phyloP scores from a whole-genome alignment of 2,888 invertebrate species.

The Idaea straminata region DNA sequence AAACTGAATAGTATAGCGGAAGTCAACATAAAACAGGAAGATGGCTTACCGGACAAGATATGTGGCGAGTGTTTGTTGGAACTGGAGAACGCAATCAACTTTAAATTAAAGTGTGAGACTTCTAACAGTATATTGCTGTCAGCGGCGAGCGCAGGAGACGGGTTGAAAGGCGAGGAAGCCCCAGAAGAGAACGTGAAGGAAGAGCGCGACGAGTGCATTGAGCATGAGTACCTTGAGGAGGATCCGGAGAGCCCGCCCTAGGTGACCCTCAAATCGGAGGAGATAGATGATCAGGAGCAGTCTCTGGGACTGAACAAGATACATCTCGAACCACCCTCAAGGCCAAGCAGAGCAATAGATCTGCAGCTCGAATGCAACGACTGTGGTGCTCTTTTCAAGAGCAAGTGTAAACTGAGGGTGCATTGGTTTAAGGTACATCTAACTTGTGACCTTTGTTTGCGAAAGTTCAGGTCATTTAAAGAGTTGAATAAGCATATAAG shows the following conservation, averaged over 20 bases:
- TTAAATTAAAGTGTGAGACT: slow-evolving; percentile 58
- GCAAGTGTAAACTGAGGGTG: slow-evolving; percentile 44
- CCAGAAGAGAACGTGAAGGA: slow-evolving; percentile 17
- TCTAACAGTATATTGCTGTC: slow-evolving; percentile 46
- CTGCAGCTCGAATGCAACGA: slow-evolving; percentile 34
- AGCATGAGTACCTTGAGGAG: slow-evolving; percentile 11
- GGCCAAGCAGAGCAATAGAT: slow-evolving; percentile 32
- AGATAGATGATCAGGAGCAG: background rate
- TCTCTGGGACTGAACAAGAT: background rate
- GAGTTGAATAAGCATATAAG: slow-evolving; percentile 43
- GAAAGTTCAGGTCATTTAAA: slow-evolving; percentile 44
- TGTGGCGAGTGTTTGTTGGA: slow-evolving; percentile 57
- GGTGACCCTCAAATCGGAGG: background rate
- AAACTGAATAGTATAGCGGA: slow-evolving; percentile 53
- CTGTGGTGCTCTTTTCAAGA: slow-evolving; percentile 40
- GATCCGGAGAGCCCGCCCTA: background rate
- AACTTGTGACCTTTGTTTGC: slow-evolving; percentile 38
- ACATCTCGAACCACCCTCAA: background rate
- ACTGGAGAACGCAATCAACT: slow-evolving; percentile 53
- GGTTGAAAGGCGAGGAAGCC: slow-evolving; percentile 13
- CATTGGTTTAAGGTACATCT: slow-evolving; percentile 45
- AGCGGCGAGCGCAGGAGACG: slow-evolving; percentile 19
- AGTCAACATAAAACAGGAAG: slow-evolving; percentile 49
- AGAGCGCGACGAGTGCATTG: slow-evolving; percentile 6
- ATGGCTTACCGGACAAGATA: slow-evolving; percentile 59